Conservation (phyloP, 1,140 invertebrate species). For the Acarapis woodi region DNA sequence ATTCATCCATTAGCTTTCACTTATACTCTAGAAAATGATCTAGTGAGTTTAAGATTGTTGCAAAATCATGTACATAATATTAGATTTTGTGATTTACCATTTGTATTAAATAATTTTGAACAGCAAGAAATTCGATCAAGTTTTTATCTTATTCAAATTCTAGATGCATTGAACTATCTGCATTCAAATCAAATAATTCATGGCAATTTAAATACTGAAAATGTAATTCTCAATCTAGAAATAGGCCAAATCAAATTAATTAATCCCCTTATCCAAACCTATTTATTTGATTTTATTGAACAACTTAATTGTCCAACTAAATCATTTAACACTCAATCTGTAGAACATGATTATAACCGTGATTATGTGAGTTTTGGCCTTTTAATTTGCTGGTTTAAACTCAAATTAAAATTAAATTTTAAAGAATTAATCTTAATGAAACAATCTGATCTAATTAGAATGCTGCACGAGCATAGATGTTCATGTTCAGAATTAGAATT, state of each 20-base stretch:
- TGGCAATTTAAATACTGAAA: slow-evolving; percentile 33
- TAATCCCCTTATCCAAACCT: slow-evolving; percentile 38
- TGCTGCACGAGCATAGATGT: background rate
- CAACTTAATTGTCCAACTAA: background rate
- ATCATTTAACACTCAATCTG: background rate
- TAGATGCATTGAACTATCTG: slow-evolving; percentile 34
- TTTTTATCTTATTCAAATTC: slow-evolving; percentile 28
- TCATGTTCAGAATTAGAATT: background rate
- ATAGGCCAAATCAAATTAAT: slow-evolving; percentile 21
- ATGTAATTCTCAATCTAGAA: slow-evolving; percentile 28
- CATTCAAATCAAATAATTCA: slow-evolving; percentile 47
- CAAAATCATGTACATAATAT: slow-evolving; percentile 31
- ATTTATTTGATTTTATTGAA: slow-evolving; percentile 23
- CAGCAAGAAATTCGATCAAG: slow-evolving; percentile 28
- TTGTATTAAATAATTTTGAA: slow-evolving; percentile 22
- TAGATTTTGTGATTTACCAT: slow-evolving; percentile 21
- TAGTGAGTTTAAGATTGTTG: slow-evolving; percentile 17
- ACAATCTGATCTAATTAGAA: background rate
- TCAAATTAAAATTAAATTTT: slow-evolving; percentile 16
- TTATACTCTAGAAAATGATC: slow-evolving; percentile 25
- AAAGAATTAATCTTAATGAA: background rate
- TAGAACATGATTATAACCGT: slow-evolving; percentile 21
- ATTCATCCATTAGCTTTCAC: slow-evolving; percentile 37
- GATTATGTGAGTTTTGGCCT: slow-evolving; percentile 33
- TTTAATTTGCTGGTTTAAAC: slow-evolving; percentile 16